A percentile compares a stretch with the other conserved stretches of the same genome.
phyloP scores from a whole-genome alignment of 2,113 vertebrate genomes.

The Tenebrosternarchus preto region DNA sequence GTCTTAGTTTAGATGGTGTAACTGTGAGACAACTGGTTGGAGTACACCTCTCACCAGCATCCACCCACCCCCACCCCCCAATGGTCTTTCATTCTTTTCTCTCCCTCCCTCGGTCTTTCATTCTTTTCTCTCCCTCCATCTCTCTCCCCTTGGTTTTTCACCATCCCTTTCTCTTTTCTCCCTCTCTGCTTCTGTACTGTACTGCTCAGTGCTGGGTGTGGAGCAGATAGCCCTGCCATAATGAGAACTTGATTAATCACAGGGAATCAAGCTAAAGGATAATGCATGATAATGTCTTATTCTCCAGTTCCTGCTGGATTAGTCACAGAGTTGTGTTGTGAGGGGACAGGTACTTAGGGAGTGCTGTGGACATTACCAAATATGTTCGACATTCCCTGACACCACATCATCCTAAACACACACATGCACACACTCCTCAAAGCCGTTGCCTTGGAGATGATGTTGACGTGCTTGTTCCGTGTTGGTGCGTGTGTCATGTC shows the following conservation, averaged over 20 bases:
- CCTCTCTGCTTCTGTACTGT: background rate
- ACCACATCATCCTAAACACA: conserved; percentile 38
- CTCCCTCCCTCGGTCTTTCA: too few relatives aligned
- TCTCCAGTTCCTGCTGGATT: conserved; percentile 34
- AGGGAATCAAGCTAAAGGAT: conserved; percentile 48
- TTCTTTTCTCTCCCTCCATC: background rate
- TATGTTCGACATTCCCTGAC: conserved; percentile 54
- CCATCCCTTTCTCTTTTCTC: background rate
- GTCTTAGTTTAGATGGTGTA: conserved; percentile 7
- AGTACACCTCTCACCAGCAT: background rate
- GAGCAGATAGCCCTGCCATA: conserved; percentile 28
- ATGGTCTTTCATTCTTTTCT: background rate
- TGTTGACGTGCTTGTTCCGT: conserved; percentile 18
- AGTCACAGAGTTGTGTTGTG: conserved; percentile 22
- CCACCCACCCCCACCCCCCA: background rate
- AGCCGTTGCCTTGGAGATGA: conserved; percentile 56
- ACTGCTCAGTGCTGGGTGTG: conserved; percentile 14
- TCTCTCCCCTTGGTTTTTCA: too few relatives aligned
- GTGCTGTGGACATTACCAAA: conserved; percentile 48
- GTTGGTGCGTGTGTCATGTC: conserved; percentile 26
- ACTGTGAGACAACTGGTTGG: background rate
- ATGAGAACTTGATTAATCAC: conserved; percentile 51
- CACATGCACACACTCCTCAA: conserved; percentile 14
- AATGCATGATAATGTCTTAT: conserved; percentile 47
- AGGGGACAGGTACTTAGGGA: conserved; percentile 46